A percentile compares a stretch with the other conserved stretches of the same genome.
phyloP scores from a whole-genome alignment of 1,140 invertebrate genomes.

The Cyrtorhinus lividipennis region DNA sequence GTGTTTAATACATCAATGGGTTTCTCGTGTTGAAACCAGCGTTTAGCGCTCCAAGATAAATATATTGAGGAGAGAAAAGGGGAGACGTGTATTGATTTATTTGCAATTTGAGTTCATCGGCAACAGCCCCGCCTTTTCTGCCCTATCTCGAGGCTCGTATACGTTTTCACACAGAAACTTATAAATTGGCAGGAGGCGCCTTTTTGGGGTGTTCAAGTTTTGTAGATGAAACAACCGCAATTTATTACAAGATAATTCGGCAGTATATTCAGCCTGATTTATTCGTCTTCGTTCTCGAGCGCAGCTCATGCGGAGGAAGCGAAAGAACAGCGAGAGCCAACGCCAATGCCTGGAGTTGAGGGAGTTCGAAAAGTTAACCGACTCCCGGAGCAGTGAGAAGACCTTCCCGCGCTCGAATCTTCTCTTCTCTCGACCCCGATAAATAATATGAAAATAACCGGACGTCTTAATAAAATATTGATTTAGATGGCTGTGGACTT shows the following conservation, averaged over 20 bases:
- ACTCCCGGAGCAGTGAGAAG: background rate
- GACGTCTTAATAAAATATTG: constrained; percentile 17
- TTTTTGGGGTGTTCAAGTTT: background rate
- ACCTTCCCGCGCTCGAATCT: background rate
- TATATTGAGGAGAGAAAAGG: no score
- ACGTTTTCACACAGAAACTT: background rate
- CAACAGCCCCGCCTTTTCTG: background rate
- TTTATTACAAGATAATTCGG: constrained; percentile 1
- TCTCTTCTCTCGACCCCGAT: background rate
- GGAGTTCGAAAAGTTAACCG: background rate
- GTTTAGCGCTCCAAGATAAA: no score
- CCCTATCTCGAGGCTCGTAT: no score
- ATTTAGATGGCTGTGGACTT: constrained; percentile 14
- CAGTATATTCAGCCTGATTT: background rate
- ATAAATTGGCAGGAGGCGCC: background rate
- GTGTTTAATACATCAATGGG: no score
- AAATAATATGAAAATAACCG: constrained; percentile 13
- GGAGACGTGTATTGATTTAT: background rate
- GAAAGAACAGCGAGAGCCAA: background rate
- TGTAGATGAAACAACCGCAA: background rate
- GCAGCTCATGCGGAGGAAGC: background rate
- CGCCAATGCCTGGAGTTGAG: background rate
- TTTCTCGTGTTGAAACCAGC: no score
- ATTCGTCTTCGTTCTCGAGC: background rate
- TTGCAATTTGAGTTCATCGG: background rate